These are phyloP conservation scores for Synergus gifuensis DNA, from an alignment of 2,888 invertebrate genomes.

Conservation along the genomic window DNA sequence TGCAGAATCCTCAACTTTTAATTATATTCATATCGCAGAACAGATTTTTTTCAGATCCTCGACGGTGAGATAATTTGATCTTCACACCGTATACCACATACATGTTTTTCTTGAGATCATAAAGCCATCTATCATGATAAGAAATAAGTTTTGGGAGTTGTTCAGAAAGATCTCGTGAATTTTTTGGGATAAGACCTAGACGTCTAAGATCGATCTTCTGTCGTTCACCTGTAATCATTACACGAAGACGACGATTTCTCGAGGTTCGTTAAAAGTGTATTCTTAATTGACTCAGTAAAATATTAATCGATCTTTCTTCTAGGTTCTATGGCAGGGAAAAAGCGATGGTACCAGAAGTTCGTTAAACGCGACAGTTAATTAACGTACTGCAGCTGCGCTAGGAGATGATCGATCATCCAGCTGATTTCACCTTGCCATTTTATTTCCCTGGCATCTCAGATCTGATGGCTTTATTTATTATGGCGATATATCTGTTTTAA, in stretches of 20 bases:
- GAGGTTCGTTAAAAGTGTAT: background rate
- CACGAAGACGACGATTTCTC: background rate
- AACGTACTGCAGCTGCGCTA: slow-evolving; percentile 16
- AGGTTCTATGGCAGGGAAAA: background rate
- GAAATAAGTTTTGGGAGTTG: background rate
- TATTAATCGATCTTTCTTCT: slow-evolving; percentile 8
- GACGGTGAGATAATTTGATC: background rate
- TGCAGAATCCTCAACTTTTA: background rate
- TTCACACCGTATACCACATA: background rate
- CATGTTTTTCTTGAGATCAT: background rate
- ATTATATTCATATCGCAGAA: background rate
- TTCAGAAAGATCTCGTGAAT: background rate
- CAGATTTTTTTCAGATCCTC: background rate
- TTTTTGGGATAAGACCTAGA: background rate
- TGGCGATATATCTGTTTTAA: background rate
- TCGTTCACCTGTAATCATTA: background rate
- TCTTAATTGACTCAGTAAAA: slow-evolving; percentile 8
- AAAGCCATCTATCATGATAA: slow-evolving; percentile 2
- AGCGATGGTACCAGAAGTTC: slow-evolving; percentile 8
- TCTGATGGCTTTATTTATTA: slow-evolving; percentile 19
- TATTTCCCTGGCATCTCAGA: background rate
- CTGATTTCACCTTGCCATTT: background rate
- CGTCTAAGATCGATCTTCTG: slow-evolving; percentile 3
- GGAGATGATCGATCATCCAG: slow-evolving; percentile 19
- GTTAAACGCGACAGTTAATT: slow-evolving; percentile 29